Percentiles rank a stretch among this genome's conserved stretches.
Conservation (phyloP, 2,797 vertebrate genomes). For the Oreochromis grahami region DNA sequence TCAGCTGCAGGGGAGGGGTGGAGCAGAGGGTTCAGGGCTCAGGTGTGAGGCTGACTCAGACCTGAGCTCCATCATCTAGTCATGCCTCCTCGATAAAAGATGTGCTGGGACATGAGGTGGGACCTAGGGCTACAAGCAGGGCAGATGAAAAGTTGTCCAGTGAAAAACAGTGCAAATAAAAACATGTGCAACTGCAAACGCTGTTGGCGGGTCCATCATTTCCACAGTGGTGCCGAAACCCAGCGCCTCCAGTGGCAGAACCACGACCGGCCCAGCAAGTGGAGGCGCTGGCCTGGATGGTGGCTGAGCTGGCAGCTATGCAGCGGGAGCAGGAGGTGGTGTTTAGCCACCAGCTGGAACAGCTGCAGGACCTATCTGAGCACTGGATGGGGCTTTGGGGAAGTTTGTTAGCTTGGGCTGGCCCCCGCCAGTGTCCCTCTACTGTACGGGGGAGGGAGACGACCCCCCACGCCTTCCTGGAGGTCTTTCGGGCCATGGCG, state of each 20-base stretch:
- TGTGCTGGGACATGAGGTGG: neutral
- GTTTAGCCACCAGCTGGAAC: neutral
- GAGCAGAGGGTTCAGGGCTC: neutral
- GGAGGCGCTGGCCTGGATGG: neutral
- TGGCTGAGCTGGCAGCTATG: neutral
- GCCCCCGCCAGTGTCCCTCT: neutral
- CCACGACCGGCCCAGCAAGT: neutral
- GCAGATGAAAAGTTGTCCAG: neutral
- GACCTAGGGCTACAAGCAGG: neutral
- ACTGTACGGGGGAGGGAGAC: neutral
- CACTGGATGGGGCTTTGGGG: neutral
- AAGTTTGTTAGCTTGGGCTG: neutral
- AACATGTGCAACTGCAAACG: neutral
- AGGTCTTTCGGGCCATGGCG: neutral
- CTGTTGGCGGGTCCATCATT: neutral
- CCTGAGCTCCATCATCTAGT: neutral
- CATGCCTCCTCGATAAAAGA: neutral
- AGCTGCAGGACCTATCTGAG: neutral
- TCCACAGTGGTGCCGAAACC: neutral
- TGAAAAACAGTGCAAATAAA: neutral
- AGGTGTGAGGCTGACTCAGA: neutral
- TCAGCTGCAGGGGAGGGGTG: neutral
- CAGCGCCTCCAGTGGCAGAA: accelerated
- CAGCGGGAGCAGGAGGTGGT: neutral
- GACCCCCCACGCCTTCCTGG: neutral